These are phyloP conservation scores for Delphinapterus leucas DNA, from an alignment of 2,113 vertebrate genomes.

Conservation along the genomic window DNA sequence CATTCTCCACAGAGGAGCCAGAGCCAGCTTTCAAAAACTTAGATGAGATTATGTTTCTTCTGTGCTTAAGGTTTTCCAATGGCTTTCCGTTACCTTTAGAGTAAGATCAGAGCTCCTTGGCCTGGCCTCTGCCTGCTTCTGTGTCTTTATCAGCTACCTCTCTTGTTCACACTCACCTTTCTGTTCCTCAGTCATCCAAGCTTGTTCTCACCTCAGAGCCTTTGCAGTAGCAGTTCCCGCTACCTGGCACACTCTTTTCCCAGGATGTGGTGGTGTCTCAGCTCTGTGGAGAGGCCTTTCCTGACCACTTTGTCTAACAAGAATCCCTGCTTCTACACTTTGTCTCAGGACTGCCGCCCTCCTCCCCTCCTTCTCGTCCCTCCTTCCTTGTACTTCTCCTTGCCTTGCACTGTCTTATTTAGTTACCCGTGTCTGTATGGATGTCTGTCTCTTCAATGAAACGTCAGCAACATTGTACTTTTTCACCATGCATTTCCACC, in stretches of 20 bases:
- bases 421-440: not conserved
- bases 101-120: not conserved
- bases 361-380: not conserved
- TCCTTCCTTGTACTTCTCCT: not conserved
- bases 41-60: not conserved
- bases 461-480: not conserved
- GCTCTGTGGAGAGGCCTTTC: not conserved
- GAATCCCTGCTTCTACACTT: not conserved
- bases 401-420: not conserved
- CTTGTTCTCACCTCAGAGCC: not conserved
- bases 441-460: not conserved
- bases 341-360: not conserved
- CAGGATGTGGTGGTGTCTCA: not conserved
- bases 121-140: not conserved
- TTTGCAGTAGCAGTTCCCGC: not conserved
- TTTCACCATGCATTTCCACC: accelerated
- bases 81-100: not conserved
- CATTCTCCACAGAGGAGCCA: not conserved
- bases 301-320: not conserved
- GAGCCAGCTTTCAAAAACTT: not conserved
- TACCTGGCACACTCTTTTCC: not conserved
- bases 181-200: not conserved
- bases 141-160: accelerated
- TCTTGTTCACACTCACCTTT: not conserved
- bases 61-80: not conserved